Evolutionary conservation across 2,888 invertebrate species (phyloP).

Genomic region (Aphrophora alni): DNA sequence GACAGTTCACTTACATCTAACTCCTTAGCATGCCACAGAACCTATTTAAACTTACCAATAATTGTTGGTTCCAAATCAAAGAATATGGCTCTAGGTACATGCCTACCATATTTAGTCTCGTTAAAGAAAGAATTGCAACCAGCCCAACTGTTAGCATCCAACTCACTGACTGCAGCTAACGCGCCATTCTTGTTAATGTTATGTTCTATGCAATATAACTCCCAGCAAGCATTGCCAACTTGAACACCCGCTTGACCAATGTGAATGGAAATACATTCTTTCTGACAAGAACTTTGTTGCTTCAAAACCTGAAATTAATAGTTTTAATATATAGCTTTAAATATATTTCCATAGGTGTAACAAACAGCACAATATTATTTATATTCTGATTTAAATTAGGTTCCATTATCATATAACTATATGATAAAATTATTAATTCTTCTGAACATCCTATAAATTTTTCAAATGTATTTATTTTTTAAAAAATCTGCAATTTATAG

Average conservation of each 20-base stretch:
- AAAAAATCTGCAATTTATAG: too few relatives aligned
- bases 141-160: background rate
- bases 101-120: slow-evolving; percentile 36
- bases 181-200: slow-evolving; percentile 59
- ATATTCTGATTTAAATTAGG: background rate
- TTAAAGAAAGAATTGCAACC: slow-evolving; percentile 42
- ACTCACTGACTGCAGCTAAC: background rate
- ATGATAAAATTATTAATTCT: too few relatives aligned
- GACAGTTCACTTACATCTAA: too few relatives aligned
- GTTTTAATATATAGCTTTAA: too few relatives aligned
- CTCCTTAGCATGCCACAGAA: too few relatives aligned
- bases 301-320: background rate
- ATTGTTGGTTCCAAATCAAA: slow-evolving; percentile 47
- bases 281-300: slow-evolving; percentile 37
- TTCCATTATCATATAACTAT: background rate
- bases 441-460: too few relatives aligned
- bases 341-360: too few relatives aligned
- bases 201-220: slow-evolving; percentile 55
- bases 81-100: slow-evolving; percentile 44
- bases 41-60: slow-evolving; percentile 33
- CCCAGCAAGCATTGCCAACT: slow-evolving; percentile 56
- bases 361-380: too few relatives aligned
- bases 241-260: slow-evolving; percentile 59
- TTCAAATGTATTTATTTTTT: too few relatives aligned
- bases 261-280: slow-evolving; percentile 59